These are phyloP conservation scores for Ophion obscuratus DNA, from an alignment of 2,888 invertebrate species.

Conservation along the genomic window DNA sequence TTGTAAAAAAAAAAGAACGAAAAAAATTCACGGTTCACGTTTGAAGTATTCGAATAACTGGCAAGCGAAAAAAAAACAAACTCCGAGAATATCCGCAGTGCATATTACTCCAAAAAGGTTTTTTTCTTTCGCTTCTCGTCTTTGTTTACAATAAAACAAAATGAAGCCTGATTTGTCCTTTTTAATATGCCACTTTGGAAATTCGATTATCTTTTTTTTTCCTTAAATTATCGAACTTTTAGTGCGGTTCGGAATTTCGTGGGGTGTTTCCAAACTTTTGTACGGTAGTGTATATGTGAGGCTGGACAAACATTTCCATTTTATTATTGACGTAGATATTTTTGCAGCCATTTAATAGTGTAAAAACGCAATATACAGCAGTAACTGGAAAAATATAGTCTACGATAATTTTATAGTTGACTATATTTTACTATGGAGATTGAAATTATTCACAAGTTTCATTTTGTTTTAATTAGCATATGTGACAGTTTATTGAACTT, in stretches of 20 bases:
- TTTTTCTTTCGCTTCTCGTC: too few species aligned
- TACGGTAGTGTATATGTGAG: neutral
- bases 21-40: neutral
- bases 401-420: constrained; percentile 4
- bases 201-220: too few species aligned
- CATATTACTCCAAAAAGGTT: too few species aligned
- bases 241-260: too few species aligned
- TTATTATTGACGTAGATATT: constrained; percentile 9
- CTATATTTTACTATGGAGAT: constrained; percentile 17
- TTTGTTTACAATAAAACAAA: too few species aligned
- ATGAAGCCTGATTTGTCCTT: too few species aligned
- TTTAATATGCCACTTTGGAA: too few species aligned
- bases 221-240: too few species aligned
- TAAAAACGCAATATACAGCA: constrained; percentile 1
- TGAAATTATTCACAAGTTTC: constrained; percentile 24
- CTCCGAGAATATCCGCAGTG: neutral
- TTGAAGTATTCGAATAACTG: neutral
- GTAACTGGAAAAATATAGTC: neutral
- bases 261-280: too few species aligned
- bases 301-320: constrained; percentile 1
- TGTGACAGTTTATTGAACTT: constrained; percentile 27
- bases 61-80: neutral
- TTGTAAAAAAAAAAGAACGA: constrained; percentile 5
- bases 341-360: constrained; percentile 13
- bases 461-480: constrained; percentile 9